Conservation (phyloP, 2,888 invertebrate species). For the Punctoribates punctum region DNA sequence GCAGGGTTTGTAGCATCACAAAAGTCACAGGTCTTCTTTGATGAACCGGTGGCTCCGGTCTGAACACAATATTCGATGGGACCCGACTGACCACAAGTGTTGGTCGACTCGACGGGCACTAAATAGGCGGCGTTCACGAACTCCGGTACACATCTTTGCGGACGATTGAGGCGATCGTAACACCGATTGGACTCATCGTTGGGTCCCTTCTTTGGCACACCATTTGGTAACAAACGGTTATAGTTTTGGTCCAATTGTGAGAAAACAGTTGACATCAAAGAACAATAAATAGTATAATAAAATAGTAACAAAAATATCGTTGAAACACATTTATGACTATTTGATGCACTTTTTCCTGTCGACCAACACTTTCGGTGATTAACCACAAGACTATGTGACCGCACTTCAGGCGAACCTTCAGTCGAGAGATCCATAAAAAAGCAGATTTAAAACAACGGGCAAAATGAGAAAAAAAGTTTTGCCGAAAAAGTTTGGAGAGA, state of each 20-base stretch:
- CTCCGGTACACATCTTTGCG: constrained; percentile 87
- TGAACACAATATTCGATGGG: constrained; percentile 82
- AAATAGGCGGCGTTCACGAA: constrained; percentile 95
- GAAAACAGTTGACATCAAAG: background rate
- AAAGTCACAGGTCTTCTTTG: constrained; percentile 75
- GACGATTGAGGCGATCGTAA: constrained; percentile 52
- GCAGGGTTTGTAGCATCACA: constrained; percentile 63
- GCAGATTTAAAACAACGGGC: background rate
- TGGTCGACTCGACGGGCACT: constrained; percentile 82
- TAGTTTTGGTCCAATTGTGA: background rate
- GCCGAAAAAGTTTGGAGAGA: background rate
- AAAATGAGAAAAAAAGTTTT: background rate
- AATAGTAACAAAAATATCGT: constrained; percentile 5
- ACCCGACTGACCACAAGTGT: constrained; percentile 85
- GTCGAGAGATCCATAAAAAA: background rate
- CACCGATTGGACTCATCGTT: constrained; percentile 49
- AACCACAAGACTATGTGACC: background rate
- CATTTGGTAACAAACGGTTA: background rate
- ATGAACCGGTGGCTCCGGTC: constrained; percentile 66
- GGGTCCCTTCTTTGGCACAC: background rate
- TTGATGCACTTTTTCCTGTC: background rate
- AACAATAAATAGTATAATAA: constrained; percentile 27
- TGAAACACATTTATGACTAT: constrained; percentile 16
- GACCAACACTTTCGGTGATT: constrained; percentile 10
- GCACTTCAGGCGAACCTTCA: background rate